These are phyloP conservation scores for Ondatra zibethicus DNA, from an alignment of 2,113 vertebrate species.

Conservation along the genomic window DNA sequence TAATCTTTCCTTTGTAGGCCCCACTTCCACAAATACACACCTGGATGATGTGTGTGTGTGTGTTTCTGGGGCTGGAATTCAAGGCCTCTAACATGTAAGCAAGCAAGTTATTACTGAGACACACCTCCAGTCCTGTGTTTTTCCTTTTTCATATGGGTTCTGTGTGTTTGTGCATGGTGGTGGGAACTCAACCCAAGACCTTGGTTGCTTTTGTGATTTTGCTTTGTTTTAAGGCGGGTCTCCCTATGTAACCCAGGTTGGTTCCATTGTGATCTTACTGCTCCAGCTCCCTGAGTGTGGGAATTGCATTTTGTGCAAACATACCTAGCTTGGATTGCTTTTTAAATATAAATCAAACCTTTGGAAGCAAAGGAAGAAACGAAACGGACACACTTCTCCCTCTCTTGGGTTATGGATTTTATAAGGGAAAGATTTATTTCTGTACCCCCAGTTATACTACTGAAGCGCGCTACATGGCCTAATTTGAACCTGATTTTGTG, in stretches of 20 bases:
- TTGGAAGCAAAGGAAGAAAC: constrained; percentile 45
- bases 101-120: background rate
- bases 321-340: background rate
- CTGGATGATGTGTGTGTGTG: background rate
- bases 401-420: background rate
- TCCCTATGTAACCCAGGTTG: background rate
- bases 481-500: background rate
- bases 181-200: background rate
- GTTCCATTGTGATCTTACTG: background rate
- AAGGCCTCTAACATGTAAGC: background rate
- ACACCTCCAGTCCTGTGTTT: background rate
- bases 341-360: constrained; percentile 32
- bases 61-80: background rate
- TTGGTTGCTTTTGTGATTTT: background rate
- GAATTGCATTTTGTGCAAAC: background rate
- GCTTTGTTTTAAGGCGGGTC: background rate
- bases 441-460: background rate
- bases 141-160: background rate
- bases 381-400: constrained; percentile 23
- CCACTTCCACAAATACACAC: background rate
- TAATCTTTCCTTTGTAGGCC: background rate
- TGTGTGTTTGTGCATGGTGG: background rate
- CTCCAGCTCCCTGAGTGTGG: background rate
- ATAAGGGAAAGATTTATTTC: background rate
- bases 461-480: background rate